A percentile compares a stretch with the other conserved stretches of the same genome.
Conservation (phyloP, 2,113 vertebrate species). For the Aldabrachelys gigantea region DNA sequence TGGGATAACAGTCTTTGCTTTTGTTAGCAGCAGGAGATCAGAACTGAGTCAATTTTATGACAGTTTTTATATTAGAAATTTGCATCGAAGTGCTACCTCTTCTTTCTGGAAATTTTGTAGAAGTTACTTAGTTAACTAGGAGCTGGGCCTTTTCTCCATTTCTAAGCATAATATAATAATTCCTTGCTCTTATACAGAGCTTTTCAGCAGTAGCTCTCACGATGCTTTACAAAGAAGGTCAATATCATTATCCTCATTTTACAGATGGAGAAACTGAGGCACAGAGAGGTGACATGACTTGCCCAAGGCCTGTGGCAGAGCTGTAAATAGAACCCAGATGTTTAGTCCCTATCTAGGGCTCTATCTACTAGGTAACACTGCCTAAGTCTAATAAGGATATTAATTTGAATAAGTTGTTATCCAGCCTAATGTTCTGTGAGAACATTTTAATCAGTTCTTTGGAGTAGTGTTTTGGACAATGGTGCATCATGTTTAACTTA, state of each 20-base stretch:
- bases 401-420: rapidly evolving
- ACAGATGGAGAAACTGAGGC: background rate
- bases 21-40: background rate
- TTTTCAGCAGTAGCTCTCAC: background rate
- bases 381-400: rapidly evolving
- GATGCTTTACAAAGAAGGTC: background rate
- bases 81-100: background rate
- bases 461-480: rapidly evolving
- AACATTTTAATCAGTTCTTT: rapidly evolving
- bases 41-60: background rate
- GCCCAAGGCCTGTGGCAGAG: background rate
- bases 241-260: background rate
- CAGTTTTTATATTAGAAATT: background rate
- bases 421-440: background rate
- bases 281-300: background rate
- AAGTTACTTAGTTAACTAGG: background rate
- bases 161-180: background rate
- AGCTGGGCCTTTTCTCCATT: background rate
- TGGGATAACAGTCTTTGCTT: background rate
- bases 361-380: too few species aligned
- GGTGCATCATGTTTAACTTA: background rate
- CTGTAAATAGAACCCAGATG: background rate
- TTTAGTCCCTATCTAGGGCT: too few species aligned
- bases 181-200: background rate
- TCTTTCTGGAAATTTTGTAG: background rate